phyloP scores from a whole-genome alignment of 30 jellyfish, hydroid and myxozoan genomes.

The Aurelia aurita region DNA sequence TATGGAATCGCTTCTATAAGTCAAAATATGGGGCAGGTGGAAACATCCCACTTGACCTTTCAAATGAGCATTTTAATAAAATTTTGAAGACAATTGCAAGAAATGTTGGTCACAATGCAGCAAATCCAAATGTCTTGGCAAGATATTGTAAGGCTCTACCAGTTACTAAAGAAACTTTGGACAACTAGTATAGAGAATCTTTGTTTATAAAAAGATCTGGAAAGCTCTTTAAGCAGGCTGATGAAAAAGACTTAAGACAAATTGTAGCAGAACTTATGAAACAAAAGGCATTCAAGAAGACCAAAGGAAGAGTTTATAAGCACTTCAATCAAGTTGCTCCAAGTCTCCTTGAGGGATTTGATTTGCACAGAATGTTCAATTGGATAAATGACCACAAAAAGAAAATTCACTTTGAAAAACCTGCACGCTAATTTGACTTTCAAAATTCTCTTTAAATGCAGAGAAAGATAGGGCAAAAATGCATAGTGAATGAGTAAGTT shows the following conservation, averaged over 20 bases:
- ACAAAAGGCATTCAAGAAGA: slow-evolving; percentile 23
- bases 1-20: slow-evolving; percentile 56
- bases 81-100: slow-evolving; percentile 9
- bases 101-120: slow-evolving; percentile 36
- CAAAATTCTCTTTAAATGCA: no score
- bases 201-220: slow-evolving; percentile 38
- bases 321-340: slow-evolving; percentile 25
- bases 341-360: slow-evolving; percentile 37
- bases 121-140: slow-evolving; percentile 14
- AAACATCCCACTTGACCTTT: slow-evolving; percentile 68
- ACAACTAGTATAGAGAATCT: slow-evolving; percentile 25
- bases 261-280: slow-evolving; percentile 26
- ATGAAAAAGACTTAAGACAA: slow-evolving; percentile 24
- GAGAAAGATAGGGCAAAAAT: no score
- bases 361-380: slow-evolving; percentile 13
- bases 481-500: no score
- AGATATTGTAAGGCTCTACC: slow-evolving; percentile 33
- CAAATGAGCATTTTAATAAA: slow-evolving; percentile 27
- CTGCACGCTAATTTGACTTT: no score
- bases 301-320: slow-evolving; percentile 17
- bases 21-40: slow-evolving; percentile 55
- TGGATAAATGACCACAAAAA: slow-evolving; percentile 53
- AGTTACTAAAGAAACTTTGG: slow-evolving; percentile 20
- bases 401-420: no score
- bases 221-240: slow-evolving; percentile 21